phyloP scores from a whole-genome alignment of 35 echinoderm and acorn worm genomes.

The Holothuria glaberrima region DNA sequence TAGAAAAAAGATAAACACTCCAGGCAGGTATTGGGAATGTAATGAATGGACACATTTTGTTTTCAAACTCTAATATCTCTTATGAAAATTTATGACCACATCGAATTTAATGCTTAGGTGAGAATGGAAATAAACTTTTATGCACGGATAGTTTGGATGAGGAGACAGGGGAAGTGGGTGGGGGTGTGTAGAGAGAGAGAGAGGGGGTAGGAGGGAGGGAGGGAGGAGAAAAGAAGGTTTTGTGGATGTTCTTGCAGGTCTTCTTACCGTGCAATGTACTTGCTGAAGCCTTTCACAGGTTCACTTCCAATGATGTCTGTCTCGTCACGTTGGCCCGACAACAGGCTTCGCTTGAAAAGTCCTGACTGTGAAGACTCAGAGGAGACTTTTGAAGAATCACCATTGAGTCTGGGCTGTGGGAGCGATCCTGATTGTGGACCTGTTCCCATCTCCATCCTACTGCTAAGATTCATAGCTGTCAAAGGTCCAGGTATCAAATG shows the following conservation, averaged over 20 bases:
- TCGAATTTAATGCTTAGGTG: background rate
- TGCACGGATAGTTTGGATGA: background rate
- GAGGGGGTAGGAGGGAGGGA: no score
- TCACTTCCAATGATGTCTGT: conserved; percentile 6
- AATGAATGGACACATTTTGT: no score
- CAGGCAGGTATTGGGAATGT: no score
- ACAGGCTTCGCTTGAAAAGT: conserved; percentile 47
- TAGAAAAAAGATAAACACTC: no score
- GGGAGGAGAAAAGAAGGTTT: background rate
- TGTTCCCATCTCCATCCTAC: conserved; percentile 23
- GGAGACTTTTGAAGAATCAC: background rate
- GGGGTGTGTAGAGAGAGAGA: no score
- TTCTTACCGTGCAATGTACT: conserved; percentile 87
- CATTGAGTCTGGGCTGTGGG: conserved; percentile 26
- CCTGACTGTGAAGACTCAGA: conserved; percentile 28
- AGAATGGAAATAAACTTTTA: background rate
- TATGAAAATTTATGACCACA: background rate
- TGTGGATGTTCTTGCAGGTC: background rate
- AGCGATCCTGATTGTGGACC: conserved; percentile 57
- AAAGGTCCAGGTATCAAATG: conserved; percentile 9
- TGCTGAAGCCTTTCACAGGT: conserved; percentile 67
- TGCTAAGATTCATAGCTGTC: conserved; percentile 40
- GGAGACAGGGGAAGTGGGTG: no score
- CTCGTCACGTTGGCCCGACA: background rate
- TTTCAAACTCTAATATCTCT: no score